Conservation (phyloP, 2,888 invertebrate genomes). For the Athalia rosae region DNA sequence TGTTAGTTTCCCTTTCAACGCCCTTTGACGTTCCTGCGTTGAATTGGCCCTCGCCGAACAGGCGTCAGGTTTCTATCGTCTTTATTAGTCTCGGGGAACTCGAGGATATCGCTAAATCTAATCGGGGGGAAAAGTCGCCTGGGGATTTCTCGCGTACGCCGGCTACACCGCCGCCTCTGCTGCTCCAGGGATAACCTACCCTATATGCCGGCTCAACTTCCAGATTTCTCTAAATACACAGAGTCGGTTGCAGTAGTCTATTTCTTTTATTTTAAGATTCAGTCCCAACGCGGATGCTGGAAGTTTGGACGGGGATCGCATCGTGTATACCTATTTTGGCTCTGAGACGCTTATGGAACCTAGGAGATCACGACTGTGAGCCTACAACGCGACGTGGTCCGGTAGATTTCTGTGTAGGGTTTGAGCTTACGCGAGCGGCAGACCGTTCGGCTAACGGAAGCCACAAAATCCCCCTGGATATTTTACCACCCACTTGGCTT, state of each 20-base stretch:
- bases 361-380: conserved; percentile 19
- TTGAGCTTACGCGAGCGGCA: conserved; percentile 9
- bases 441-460: conserved; percentile 36
- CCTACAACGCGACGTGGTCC: neutral
- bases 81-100: conserved; percentile 23
- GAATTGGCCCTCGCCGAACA: conserved; percentile 32
- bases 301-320: neutral
- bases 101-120: conserved; percentile 39
- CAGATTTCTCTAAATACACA: neutral
- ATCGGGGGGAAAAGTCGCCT: conserved; percentile 29
- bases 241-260: neutral
- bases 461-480: conserved; percentile 31
- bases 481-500: conserved; percentile 21
- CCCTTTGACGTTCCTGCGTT: conserved; percentile 20
- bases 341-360: conserved; percentile 14
- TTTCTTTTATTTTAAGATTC: neutral
- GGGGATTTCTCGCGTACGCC: conserved; percentile 26
- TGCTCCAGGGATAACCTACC: conserved; percentile 34
- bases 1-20: conserved; percentile 7
- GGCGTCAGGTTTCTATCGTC: conserved; percentile 26
- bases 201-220: neutral
- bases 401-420: neutral
- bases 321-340: conserved; percentile 4
- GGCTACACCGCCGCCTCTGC: neutral
- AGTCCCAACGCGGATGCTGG: no score